Evolutionary conservation across 2,888 invertebrate genomes (phyloP), one percentile per base, ranked within the genome.

Genomic region (Vannuccia rotundouncinata): DNA sequence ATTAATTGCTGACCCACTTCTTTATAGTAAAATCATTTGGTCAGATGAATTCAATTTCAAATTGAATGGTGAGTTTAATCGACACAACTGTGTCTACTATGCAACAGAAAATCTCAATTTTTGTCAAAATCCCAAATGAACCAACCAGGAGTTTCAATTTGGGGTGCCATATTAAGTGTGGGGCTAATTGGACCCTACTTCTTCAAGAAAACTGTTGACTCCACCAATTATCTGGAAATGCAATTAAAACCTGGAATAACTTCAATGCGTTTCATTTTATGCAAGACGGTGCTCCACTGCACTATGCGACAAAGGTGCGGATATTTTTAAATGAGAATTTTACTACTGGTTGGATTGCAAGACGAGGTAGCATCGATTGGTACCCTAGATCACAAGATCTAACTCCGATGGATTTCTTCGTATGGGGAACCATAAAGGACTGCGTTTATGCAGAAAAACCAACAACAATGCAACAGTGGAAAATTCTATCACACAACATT

Each of bases 221-320:
- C 66, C 66, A 66, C 66, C 66, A 66, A 66, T 66, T 66, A 66
- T 66, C 66, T 66, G 66, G 66, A 66, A 66, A 66, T 66, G 66
- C 25, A 13, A 66, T 13, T 45, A 45, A 45, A 66, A 66, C 66
- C 66, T 66, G 66, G 66, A 66, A 66, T 66, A 66, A 66, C 66
- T 66, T 66, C 66, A 27, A 66, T 66, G 66, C 66, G 66, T 22
- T 66, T 66, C 66, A 66, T 66, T 66, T 66, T 66, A 66, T 66
- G 66, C 66, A 66, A 66, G 66, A 66, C 66, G 25, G 66, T 66
- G 66, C 66, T 66, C 66, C 66, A 66, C 10, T 27, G 25, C 66
- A 66, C 66, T 66, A 66, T 66, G 66, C 25, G 66, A 13, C 66
- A 66, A 66, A 66, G 66, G 10, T 66, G 66, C 66, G 22, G 66